Conservation (phyloP, 2,797 vertebrate species). For the Tapera naevia region DNA sequence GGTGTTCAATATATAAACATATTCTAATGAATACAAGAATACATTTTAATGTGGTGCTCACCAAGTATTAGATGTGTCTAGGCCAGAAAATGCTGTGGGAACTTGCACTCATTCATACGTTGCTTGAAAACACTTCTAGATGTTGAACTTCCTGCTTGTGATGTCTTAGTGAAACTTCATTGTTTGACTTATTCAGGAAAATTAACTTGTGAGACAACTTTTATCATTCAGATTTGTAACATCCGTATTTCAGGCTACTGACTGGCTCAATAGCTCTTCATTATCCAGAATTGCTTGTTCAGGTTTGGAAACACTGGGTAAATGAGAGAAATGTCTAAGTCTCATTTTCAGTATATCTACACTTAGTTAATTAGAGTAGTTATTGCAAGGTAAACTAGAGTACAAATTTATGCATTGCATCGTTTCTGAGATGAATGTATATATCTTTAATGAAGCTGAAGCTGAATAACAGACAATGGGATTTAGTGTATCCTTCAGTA, state of each 20-base stretch:
- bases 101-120: background rate
- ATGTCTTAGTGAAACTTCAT: background rate
- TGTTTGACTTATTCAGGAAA: slow-evolving; percentile 2
- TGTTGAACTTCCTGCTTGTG: background rate
- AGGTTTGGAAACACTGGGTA: background rate
- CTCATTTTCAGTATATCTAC: background rate
- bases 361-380: background rate
- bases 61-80: background rate
- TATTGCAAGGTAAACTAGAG: background rate
- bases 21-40: background rate
- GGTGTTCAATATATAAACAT: background rate
- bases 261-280: background rate
- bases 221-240: background rate
- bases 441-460: background rate
- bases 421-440: background rate
- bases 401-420: background rate
- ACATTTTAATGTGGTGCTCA: background rate
- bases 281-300: background rate
- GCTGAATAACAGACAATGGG: background rate
- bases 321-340: background rate
- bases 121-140: background rate
- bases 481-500: background rate
- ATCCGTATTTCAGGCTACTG: background rate
- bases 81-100: background rate
- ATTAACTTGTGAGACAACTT: background rate